These are phyloP conservation scores for Macrotus californicus DNA, from an alignment of 2,113 vertebrate genomes.

Conservation along the genomic window DNA sequence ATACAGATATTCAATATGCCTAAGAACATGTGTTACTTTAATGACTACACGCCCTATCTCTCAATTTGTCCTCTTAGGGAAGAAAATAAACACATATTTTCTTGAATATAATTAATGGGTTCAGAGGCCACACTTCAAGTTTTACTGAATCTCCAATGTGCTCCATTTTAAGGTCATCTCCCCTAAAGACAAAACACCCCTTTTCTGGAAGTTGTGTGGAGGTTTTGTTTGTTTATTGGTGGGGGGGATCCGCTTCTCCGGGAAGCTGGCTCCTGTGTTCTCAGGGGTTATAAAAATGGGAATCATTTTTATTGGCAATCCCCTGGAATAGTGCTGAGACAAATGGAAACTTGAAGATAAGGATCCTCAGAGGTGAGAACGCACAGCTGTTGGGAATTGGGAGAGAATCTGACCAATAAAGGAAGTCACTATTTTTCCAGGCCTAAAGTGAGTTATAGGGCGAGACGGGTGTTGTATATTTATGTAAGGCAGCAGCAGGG, in stretches of 20 bases:
- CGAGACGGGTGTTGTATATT: conserved; percentile 94
- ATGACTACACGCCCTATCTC: neutral
- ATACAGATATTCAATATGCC: neutral
- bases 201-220: conserved; percentile 61
- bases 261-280: conserved; percentile 76
- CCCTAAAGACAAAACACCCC: conserved; percentile 69
- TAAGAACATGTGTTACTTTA: neutral
- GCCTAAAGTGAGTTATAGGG: conserved; percentile 90
- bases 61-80: neutral
- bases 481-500: conserved; percentile 94
- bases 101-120: neutral
- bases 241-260: conserved; percentile 43
- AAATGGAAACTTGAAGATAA: conserved; percentile 91
- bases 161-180: neutral
- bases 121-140: neutral
- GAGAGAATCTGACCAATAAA: conserved; percentile 95
- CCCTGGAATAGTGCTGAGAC: conserved; percentile 85
- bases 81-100: conserved; percentile 10
- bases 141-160: neutral
- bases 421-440: conserved; percentile 99
- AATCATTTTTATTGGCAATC: conserved; percentile 89
- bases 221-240: neutral
- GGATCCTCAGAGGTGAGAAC: conserved; percentile 86
- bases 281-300: conserved; percentile 88
- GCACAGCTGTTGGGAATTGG: conserved; percentile 90